Base-by-base conservation (phyloP, 2,888 invertebrate genomes). In the Hemistola chrysoprasaria region DNA sequence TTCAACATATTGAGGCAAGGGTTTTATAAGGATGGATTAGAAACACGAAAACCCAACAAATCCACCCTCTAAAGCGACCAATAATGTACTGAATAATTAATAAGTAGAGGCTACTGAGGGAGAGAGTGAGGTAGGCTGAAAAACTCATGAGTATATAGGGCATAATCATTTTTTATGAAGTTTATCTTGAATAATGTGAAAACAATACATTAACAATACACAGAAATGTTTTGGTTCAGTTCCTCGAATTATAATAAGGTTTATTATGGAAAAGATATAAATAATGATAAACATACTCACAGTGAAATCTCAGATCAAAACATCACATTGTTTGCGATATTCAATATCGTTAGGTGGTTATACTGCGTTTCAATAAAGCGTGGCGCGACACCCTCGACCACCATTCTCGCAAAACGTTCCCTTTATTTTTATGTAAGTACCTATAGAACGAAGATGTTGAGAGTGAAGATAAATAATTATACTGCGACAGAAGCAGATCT, bases 41-140 rank as follows among this genome's bases (percentile, higher is more conserved):
- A 47, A 28, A 36, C 33, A 25, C 6, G 37, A 34, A 46, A 43
- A 44, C 53, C 50, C 48, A 20, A 34, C 27, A 44, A 50, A 53
- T 50, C 50, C 44, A 53, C 52, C 47, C 59, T 58, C 62, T 58
- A 66, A 59, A 62, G 59, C 57, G 44, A 47, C 47, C 38, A 62
- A 56, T 63, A 69, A 65, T 62, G 47, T 49, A 47, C 37, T 34
- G 56, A 58, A 71, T 68, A 63, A 67, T 65, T 64, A 65, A 59
- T 55, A 48, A 16, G 3, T 16, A n/a, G n/a, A n/a, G n/a, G n/a
- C n/a, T n/a, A n/a, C n/a, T n/a, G n/a, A n/a, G n/a, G n/a, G n/a
- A n/a, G n/a, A n/a, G n/a, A n/a, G n/a, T n/a, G n/a, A n/a, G n/a
- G n/a, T n/a, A n/a, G n/a, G n/a, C n/a, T n/a, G n/a, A n/a, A n/a